Conservation (phyloP, 2,113 vertebrate genomes). For the Herpetotheres cachinnans region DNA sequence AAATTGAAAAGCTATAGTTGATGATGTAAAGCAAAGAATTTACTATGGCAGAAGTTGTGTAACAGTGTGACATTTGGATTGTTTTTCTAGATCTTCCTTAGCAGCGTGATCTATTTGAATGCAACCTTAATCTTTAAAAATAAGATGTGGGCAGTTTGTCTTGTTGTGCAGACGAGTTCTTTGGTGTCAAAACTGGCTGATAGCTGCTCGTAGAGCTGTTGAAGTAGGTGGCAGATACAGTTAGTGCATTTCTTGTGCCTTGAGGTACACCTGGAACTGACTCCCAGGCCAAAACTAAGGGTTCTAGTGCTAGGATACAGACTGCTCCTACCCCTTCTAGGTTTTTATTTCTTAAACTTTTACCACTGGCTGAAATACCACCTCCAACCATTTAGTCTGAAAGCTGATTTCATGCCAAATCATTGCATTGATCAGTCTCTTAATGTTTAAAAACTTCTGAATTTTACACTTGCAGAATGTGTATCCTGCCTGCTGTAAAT, state of each 20-base stretch:
- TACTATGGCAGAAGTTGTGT: not conserved
- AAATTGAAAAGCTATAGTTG: not conserved
- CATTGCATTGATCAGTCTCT: not conserved
- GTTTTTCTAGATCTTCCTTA: not conserved
- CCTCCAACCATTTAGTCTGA: not conserved
- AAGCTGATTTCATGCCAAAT: not conserved
- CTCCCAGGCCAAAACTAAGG: not conserved
- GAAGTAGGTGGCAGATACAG: fast-evolving
- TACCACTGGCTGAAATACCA: not conserved
- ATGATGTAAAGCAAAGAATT: not conserved
- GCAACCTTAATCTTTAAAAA: not conserved
- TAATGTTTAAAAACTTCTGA: not conserved
- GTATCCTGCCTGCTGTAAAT: not conserved
- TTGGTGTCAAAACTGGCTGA: not conserved
- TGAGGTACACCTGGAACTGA: not conserved
- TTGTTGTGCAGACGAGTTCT: not conserved
- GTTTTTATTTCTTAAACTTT: not conserved
- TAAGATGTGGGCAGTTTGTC: not conserved
- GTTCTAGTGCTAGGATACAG: not conserved
- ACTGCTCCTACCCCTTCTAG: not conserved
- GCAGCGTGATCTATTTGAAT: not conserved
- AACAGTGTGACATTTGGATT: not conserved
- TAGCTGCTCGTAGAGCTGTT: not conserved
- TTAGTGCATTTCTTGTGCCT: not conserved
- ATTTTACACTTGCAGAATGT: not conserved